These are phyloP conservation scores for Pseudomyrmex sp. DNA, from an alignment of 1,140 invertebrate genomes.

Conservation along the genomic window DNA sequence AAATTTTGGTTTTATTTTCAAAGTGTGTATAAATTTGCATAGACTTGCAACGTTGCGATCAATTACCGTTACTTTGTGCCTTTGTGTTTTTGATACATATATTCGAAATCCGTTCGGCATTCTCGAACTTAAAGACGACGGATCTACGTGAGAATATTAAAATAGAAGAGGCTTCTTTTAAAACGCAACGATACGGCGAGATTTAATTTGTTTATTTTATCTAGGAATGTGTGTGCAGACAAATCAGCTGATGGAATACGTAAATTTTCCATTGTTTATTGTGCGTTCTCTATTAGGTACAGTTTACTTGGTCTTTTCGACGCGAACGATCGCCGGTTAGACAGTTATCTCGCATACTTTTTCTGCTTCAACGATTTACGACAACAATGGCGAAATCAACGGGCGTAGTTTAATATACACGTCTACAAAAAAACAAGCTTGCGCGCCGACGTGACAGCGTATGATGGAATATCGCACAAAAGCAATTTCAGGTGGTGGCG, in stretches of 20 bases:
- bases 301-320: not conserved
- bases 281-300: not conserved
- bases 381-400: not conserved
- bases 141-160: not conserved
- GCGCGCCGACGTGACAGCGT: not conserved
- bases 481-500: slow-evolving; percentile 12
- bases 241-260: too few species aligned
- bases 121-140: not conserved
- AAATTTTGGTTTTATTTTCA: not conserved
- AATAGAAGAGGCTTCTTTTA: not conserved
- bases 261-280: not conserved
- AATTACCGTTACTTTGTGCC: not conserved
- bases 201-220: not conserved
- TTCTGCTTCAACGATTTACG: slow-evolving; percentile 8
- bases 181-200: not conserved
- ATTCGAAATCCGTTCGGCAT: not conserved
- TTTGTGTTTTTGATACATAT: not conserved
- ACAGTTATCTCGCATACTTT: not conserved
- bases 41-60: too few species aligned
- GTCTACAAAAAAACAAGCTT: not conserved
- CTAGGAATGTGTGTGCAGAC: too few species aligned
- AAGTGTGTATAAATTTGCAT: too few species aligned
- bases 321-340: not conserved
- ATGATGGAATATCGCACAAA: slow-evolving; percentile 25
- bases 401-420: not conserved